Conservation (phyloP, 2,888 invertebrate genomes). For the Agonum fuliginosum region DNA sequence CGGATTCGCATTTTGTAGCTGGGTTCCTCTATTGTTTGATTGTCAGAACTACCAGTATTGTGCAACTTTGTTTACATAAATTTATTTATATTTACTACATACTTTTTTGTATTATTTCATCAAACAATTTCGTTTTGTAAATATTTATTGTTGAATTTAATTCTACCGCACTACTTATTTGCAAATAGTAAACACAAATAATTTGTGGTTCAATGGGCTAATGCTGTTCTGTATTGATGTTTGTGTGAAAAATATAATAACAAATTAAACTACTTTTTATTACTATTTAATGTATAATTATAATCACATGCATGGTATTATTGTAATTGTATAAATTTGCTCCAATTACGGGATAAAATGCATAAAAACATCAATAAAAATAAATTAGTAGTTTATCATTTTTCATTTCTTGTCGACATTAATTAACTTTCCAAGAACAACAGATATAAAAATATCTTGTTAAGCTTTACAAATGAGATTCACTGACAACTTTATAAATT, state of each 20-base stretch:
- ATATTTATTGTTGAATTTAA: not conserved
- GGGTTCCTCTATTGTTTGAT: constrained; percentile 19
- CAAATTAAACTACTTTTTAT: too few relatives aligned
- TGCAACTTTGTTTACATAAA: constrained; percentile 8
- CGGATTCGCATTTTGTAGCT: constrained; percentile 17
- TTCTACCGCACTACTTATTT: too few relatives aligned
- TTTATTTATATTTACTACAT: not conserved
- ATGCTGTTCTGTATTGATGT: too few relatives aligned
- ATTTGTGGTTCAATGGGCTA: not conserved
- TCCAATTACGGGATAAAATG: constrained; percentile 19
- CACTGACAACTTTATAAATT: constrained; percentile 31
- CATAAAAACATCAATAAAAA: constrained; percentile 30
- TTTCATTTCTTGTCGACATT: constrained; percentile 18
- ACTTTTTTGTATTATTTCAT: not conserved
- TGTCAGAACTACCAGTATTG: constrained; percentile 16
- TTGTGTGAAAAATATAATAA: too few relatives aligned
- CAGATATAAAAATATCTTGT: constrained; percentile 28
- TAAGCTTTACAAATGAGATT: constrained; percentile 31
- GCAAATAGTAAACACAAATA: not conserved
- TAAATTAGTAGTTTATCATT: constrained; percentile 22
- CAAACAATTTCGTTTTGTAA: not conserved
- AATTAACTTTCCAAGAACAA: constrained; percentile 24
- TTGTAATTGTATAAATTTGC: constrained; percentile 27
- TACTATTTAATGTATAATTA: too few relatives aligned
- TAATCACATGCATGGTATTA: constrained; percentile 8